Evolutionary conservation across 2,797 vertebrate genomes (phyloP).

Genomic region (Momotus momota): DNA sequence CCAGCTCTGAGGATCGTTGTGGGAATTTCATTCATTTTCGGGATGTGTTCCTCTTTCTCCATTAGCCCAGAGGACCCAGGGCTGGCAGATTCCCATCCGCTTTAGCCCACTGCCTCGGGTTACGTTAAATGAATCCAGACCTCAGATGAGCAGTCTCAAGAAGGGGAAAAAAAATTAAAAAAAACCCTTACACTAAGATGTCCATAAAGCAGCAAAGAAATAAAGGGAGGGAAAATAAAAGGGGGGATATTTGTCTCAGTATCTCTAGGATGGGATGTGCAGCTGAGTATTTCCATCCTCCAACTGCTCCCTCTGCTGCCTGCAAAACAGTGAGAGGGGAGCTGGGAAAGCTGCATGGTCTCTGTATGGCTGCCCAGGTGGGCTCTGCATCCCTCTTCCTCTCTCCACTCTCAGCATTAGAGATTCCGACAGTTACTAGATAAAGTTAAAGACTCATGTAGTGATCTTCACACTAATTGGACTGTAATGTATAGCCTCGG

Average conservation of each 20-base stretch:
- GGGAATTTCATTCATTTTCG: conserved; percentile 28
- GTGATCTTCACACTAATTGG: conserved; percentile 86
- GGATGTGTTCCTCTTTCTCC: not conserved
- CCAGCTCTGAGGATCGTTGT: not conserved
- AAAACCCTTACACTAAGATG: not conserved
- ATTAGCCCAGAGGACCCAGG: not conserved
- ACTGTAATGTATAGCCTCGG: conserved; percentile 85
- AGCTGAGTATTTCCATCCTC: not conserved
- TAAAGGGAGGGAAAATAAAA: not conserved
- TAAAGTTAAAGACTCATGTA: conserved; percentile 84
- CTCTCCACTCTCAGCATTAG: conserved; percentile 72
- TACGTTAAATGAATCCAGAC: conserved; percentile 44
- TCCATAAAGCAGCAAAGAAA: not conserved
- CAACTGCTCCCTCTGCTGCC: conserved; percentile 64
- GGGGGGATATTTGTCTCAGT: not conserved
- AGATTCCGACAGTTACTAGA: conserved; percentile 80
- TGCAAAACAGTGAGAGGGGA: not conserved
- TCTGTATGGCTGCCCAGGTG: conserved; percentile 27
- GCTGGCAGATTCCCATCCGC: not conserved
- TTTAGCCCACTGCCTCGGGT: conserved; percentile 1
- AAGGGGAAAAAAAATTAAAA: not conserved
- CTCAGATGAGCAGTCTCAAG: not conserved
- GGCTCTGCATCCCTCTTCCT: conserved; percentile 69
- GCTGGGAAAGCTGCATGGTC: not conserved
- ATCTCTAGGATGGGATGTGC: not conserved